Evolutionary conservation across 2,888 invertebrate species (phyloP).

Genomic region (Coelopa pilipes): DNA sequence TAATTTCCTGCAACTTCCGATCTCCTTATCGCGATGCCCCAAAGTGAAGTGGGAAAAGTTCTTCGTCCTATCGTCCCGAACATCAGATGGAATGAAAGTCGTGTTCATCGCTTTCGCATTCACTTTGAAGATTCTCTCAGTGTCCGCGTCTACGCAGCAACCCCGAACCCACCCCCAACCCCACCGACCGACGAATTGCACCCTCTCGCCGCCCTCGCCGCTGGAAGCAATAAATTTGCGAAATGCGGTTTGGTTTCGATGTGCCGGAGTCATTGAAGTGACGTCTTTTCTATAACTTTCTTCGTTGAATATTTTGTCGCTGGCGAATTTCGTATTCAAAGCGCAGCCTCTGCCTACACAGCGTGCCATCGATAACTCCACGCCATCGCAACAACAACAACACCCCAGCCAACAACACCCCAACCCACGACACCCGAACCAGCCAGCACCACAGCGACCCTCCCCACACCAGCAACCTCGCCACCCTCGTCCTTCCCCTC

Average conservation of each 20-base stretch:
- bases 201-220: not conserved
- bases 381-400: not conserved
- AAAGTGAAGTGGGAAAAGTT: no score
- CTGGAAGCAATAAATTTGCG: slow-evolving; percentile 16
- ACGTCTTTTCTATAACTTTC: slow-evolving; percentile 7
- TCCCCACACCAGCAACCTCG: not conserved
- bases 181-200: not conserved
- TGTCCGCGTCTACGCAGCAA: no score
- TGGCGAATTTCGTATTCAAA: slow-evolving; percentile 20
- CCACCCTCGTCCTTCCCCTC: not conserved
- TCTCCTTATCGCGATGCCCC: no score
- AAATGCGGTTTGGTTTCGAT: slow-evolving; percentile 25
- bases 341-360: slow-evolving; percentile 5
- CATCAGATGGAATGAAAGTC: no score
- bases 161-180: no score
- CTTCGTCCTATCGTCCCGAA: no score
- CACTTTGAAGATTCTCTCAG: no score
- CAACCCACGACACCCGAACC: no score
- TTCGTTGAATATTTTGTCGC: slow-evolving; percentile 17
- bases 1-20: no score
- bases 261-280: slow-evolving; percentile 25
- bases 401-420: slow-evolving; percentile 3
- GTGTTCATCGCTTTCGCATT: no score
- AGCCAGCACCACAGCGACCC: no score
- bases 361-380: not conserved